Evolutionary conservation across 2,888 invertebrate genomes (phyloP).

Genomic region (Drosophila kanekoi): DNA sequence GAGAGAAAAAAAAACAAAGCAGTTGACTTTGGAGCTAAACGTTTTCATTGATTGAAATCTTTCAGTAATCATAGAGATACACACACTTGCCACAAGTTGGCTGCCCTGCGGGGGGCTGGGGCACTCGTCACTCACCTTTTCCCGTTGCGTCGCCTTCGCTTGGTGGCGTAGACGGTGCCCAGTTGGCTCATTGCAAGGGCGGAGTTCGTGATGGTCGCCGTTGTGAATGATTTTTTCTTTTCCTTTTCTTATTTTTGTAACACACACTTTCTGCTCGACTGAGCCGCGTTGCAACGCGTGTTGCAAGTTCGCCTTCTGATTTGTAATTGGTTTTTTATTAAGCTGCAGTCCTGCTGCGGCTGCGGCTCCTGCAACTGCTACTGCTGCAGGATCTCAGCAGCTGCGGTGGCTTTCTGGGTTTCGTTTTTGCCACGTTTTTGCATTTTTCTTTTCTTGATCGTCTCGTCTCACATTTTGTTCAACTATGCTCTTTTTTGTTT

Average conservation of each 20-base stretch:
- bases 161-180: slow-evolving; percentile 98
- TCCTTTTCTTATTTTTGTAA: background rate
- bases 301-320: slow-evolving; percentile 31
- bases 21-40: slow-evolving; percentile 47
- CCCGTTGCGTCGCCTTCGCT: slow-evolving; percentile 96
- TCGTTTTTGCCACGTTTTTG: slow-evolving; percentile 42
- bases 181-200: slow-evolving; percentile 92
- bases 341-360: slow-evolving; percentile 56
- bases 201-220: slow-evolving; percentile 85
- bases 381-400: slow-evolving; percentile 61
- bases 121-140: slow-evolving; percentile 91
- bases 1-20: background rate
- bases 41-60: slow-evolving; percentile 74
- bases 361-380: background rate
- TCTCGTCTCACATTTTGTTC: slow-evolving; percentile 68
- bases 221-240: slow-evolving; percentile 76
- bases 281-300: slow-evolving; percentile 34
- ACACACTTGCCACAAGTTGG: slow-evolving; percentile 15
- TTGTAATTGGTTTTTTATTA: slow-evolving; percentile 65
- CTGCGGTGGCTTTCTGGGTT: slow-evolving; percentile 42
- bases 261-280: background rate
- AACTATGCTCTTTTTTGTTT: slow-evolving; percentile 25
- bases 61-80: slow-evolving; percentile 56
- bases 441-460: slow-evolving; percentile 57
- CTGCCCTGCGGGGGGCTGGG: slow-evolving; percentile 57